Conservation (phyloP, 2,888 invertebrate genomes). For the Euphydryas editha region DNA sequence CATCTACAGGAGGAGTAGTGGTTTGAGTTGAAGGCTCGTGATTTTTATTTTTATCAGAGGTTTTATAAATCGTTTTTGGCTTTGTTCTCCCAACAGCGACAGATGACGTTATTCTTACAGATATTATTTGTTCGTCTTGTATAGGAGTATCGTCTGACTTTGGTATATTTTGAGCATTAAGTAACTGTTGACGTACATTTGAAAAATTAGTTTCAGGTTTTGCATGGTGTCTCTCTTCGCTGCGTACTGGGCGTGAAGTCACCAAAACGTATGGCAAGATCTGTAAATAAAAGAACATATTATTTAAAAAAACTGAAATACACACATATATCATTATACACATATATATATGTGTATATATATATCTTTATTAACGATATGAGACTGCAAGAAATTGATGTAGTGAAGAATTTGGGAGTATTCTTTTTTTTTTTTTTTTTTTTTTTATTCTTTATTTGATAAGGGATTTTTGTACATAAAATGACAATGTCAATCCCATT, state of each 20-base stretch:
- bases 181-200: slow-evolving; percentile 39
- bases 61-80: slow-evolving; percentile 50
- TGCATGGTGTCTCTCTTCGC: slow-evolving; percentile 48
- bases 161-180: slow-evolving; percentile 53
- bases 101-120: slow-evolving; percentile 84
- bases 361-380: no score
- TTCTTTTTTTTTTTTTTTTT: no score
- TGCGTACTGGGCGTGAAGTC: slow-evolving; percentile 57
- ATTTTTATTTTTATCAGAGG: slow-evolving; percentile 36
- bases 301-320: not conserved
- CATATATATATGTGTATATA: no score
- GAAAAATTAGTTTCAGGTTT: slow-evolving; percentile 44
- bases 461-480: no score
- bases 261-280: slow-evolving; percentile 62
- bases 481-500: no score
- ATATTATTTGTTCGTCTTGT: slow-evolving; percentile 75
- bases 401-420: no score
- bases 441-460: no score
- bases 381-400: no score
- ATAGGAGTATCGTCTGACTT: slow-evolving; percentile 51
- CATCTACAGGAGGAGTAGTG: slow-evolving; percentile 30
- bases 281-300: slow-evolving; percentile 60
- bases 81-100: slow-evolving; percentile 82
- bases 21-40: slow-evolving; percentile 37
- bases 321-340: no score